Conservation (phyloP, 2,113 vertebrate genomes). For the Cepphus grylle region DNA sequence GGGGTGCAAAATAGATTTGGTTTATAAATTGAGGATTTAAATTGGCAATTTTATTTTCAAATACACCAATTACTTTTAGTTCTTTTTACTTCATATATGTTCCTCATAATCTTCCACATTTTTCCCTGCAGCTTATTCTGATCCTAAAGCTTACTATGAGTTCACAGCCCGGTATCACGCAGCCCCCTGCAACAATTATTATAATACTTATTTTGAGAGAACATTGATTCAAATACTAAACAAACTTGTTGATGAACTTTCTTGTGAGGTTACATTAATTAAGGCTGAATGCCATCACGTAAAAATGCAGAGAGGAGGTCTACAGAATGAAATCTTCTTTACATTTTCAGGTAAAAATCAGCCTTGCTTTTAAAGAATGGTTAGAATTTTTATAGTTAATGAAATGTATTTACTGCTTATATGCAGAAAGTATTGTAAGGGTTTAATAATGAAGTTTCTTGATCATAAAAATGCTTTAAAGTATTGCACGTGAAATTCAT, state of each 20-base stretch:
- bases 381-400: neutral
- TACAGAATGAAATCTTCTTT: slow-evolving; percentile 69
- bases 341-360: slow-evolving; percentile 63
- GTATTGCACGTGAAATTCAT: neutral
- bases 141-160: slow-evolving; percentile 41
- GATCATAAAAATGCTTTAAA: neutral
- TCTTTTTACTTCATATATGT: neutral
- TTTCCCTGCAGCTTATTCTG: slow-evolving; percentile 42
- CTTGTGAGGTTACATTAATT: slow-evolving; percentile 42
- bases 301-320: slow-evolving; percentile 67
- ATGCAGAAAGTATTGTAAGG: neutral
- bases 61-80: neutral
- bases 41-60: neutral
- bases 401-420: neutral
- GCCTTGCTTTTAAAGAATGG: neutral
- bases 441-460: neutral
- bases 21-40: neutral
- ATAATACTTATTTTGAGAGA: slow-evolving; percentile 58
- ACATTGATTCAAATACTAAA: slow-evolving; percentile 49
- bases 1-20: neutral
- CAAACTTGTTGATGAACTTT: slow-evolving; percentile 50
- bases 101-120: neutral
- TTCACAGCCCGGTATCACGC: slow-evolving; percentile 56
- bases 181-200: slow-evolving; percentile 42
- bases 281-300: slow-evolving; percentile 63